Evolutionary conservation across 2,888 invertebrate species (phyloP).

Genomic region (Embidobia sp.): DNA sequence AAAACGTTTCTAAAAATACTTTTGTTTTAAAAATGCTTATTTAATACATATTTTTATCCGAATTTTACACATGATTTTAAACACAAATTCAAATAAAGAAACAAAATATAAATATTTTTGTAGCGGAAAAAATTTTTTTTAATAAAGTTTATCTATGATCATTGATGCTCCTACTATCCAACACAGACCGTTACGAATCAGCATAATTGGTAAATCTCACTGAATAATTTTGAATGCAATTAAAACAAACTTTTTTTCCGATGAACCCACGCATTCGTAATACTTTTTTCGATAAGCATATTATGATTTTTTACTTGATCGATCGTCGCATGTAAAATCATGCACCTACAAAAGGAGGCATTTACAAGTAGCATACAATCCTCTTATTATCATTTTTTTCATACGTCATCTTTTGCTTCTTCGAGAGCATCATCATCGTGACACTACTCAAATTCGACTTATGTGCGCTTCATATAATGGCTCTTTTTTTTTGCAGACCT

Average conservation of each 20-base stretch:
- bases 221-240: slow-evolving; percentile 42
- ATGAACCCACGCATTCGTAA: slow-evolving; percentile 29
- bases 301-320: slow-evolving; percentile 38
- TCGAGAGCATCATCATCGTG: slow-evolving; percentile 49
- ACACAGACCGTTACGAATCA: too few relatives aligned
- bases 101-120: slow-evolving; percentile 2
- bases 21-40: too few relatives aligned
- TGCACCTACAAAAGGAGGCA: slow-evolving; percentile 16
- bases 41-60: too few relatives aligned
- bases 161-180: too few relatives aligned
- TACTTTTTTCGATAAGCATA: slow-evolving; percentile 14
- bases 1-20: too few relatives aligned
- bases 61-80: too few relatives aligned
- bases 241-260: slow-evolving; percentile 17
- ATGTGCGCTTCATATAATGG: background rate
- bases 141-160: too few relatives aligned
- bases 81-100: too few relatives aligned
- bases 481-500: too few relatives aligned
- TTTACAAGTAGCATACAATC: slow-evolving; percentile 53
- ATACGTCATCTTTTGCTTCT: slow-evolving; percentile 49
- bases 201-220: slow-evolving; percentile 1
- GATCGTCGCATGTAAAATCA: slow-evolving; percentile 25
- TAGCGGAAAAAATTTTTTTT: too few relatives aligned
- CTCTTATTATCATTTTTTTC: slow-evolving; percentile 44
- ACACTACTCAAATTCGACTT: slow-evolving; percentile 14